Conservation (phyloP, 2,888 invertebrate species). For the Eudasyphora cyanicolor region DNA sequence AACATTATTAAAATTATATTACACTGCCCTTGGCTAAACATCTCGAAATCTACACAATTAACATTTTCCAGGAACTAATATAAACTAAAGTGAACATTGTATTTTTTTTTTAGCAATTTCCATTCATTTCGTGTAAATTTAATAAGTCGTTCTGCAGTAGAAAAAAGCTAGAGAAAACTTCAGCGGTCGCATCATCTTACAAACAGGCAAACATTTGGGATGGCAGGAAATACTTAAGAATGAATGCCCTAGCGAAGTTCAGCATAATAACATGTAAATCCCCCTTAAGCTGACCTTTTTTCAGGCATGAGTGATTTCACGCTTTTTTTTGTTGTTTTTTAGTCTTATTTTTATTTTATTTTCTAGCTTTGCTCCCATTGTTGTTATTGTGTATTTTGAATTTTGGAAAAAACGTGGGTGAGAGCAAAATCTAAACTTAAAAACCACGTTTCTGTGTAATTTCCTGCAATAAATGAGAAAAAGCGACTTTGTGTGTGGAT, state of each 20-base stretch:
- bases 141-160: background rate
- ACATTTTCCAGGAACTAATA: background rate
- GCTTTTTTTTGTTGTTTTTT: constrained; percentile 6
- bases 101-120: background rate
- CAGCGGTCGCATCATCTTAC: too few relatives aligned
- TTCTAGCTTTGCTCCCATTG: background rate
- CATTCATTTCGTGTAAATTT: background rate
- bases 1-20: background rate
- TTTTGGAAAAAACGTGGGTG: background rate
- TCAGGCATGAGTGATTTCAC: constrained; percentile 53
- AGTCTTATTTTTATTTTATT: background rate
- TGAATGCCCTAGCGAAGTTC: constrained; percentile 17
- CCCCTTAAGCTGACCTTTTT: constrained; percentile 52
- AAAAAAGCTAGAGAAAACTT: background rate
- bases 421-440: constrained; percentile 1
- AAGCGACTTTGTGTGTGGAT: too few relatives aligned
- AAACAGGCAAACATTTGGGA: background rate
- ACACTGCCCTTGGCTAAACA: background rate
- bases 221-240: background rate
- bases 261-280: constrained; percentile 53
- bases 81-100: background rate
- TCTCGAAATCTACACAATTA: background rate
- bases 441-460: constrained; percentile 42
- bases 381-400: background rate
- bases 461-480: constrained; percentile 52